Evolutionary conservation across 2,888 invertebrate genomes (phyloP), one percentile per base, ranked within the genome.

Genomic region (Mongoloraphidia duomilia): DNA sequence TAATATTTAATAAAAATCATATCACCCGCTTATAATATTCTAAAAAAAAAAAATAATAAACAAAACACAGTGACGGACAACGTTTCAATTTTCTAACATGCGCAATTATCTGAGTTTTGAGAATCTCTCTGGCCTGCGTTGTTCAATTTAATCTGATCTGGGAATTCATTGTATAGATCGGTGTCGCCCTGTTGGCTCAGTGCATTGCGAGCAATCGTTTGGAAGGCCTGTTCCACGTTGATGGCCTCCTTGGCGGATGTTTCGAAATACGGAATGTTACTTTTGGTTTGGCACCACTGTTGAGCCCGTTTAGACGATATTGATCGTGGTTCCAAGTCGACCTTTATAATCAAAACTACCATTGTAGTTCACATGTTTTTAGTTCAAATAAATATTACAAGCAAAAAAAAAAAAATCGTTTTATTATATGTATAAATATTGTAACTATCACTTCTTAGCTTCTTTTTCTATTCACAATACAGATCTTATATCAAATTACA

Each of bases 241-340:
- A 95, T 83, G 52, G 94, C 96, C 68, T 98, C 98, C 74, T 98
- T 98, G 60, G 98, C 98, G 66, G 94, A 95, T 47, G 98, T 98
- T 75, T 99, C 98, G 67, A 94, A 99, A 68, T 96, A 98, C 42
- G 98, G 97, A 65, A 98, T 95, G 70, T 92, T 91, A 68, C 96
- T 96, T 76, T 98, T 99, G 60, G 85, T 84, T 67, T 94, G 93
- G 73, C 98, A 98, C 98, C 98, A 99, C 63, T 95, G 92, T 66
- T 97, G 95, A 46, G 97, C 93, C 60, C 91, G 77, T 67, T 93
- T 91, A 44, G 82, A 79, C 17, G 90, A 87, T 40, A 69, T 67
- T 6, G 67, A 67, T n/a, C 67, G 57, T 40, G 66, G 67, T 47
- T 67, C 68, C 47, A 68, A 54, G 50, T 68, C 68, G 33, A 91